Conservation (phyloP, 2,113 vertebrate genomes). For the Hirundichthys speculiger region DNA sequence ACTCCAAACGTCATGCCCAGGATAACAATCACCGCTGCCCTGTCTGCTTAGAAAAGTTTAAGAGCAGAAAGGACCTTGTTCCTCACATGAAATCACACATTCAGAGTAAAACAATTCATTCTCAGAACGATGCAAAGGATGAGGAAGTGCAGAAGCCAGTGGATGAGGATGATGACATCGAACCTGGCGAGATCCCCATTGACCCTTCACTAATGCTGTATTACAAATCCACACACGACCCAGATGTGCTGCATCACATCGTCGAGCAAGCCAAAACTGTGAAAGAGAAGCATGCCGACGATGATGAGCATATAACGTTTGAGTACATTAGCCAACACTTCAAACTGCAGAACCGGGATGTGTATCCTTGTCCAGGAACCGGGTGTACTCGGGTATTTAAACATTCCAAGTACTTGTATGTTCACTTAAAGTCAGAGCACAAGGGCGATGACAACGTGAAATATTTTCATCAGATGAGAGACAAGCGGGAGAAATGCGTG, state of each 20-base stretch:
- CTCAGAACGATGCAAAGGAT: constrained; percentile 77
- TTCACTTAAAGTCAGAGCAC: constrained; percentile 94
- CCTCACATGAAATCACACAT: constrained; percentile 91
- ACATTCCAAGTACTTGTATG: constrained; percentile 94
- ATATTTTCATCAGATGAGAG: constrained; percentile 92
- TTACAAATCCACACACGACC: constrained; percentile 82
- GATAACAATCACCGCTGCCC: constrained; percentile 90
- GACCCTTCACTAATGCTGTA: constrained; percentile 77
- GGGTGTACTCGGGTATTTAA: constrained; percentile 91
- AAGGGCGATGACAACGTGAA: constrained; percentile 90
- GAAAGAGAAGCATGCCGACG: constrained; percentile 62
- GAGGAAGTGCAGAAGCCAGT: constrained; percentile 46
- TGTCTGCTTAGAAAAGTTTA: constrained; percentile 89
- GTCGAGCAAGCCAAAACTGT: constrained; percentile 71
- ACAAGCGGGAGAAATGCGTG: constrained; percentile 91
- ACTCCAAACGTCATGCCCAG: constrained; percentile 92
- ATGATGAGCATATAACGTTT: constrained; percentile 87
- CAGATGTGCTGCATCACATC: constrained; percentile 78
- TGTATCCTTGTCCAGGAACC: constrained; percentile 93
- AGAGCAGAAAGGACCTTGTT: constrained; percentile 88
- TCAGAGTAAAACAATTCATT: constrained; percentile 76
- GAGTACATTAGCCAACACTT: constrained; percentile 86
- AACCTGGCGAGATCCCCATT: constrained; percentile 77
- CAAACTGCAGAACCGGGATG: constrained; percentile 91
- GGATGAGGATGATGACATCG: constrained; percentile 73